Evolutionary conservation across 2,888 invertebrate genomes (phyloP).

Genomic region (Alloplasta piceator): DNA sequence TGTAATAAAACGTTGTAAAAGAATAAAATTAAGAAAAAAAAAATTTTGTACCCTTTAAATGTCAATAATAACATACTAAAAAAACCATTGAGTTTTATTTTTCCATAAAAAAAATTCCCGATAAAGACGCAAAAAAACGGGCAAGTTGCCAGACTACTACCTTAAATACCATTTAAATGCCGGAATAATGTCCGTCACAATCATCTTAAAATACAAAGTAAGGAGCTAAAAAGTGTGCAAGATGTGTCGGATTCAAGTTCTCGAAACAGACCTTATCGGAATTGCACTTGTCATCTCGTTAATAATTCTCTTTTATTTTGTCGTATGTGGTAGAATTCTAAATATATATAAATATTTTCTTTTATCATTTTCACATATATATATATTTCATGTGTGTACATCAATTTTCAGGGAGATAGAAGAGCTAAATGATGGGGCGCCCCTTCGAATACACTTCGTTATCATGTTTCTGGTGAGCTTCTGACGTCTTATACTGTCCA

Average conservation of each 20-base stretch:
- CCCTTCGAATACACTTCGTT: slow-evolving; percentile 30
- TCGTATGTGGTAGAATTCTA: slow-evolving; percentile 3
- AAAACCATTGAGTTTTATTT: too few relatives aligned
- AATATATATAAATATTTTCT: background rate
- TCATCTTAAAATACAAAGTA: background rate
- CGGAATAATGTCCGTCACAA: background rate
- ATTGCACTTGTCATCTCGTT: slow-evolving; percentile 10
- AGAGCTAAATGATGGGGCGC: slow-evolving; percentile 13
- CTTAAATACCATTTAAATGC: too few relatives aligned
- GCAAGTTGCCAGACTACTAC: too few relatives aligned
- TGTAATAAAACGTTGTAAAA: too few relatives aligned
- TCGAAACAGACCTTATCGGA: slow-evolving; percentile 39
- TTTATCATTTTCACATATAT: background rate
- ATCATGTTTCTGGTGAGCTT: slow-evolving; percentile 3
- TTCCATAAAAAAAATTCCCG: too few relatives aligned
- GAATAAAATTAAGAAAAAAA: too few relatives aligned
- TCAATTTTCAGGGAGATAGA: too few relatives aligned
- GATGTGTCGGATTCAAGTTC: slow-evolving; percentile 11
- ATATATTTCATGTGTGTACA: background rate
- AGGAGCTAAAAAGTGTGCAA: background rate
- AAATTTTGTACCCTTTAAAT: too few relatives aligned
- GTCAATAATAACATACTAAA: too few relatives aligned
- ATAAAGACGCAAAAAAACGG: too few relatives aligned
- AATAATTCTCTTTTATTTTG: slow-evolving; percentile 22
- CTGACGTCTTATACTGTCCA: background rate